Conservation (phyloP, 2,797 vertebrate species). For the Tinamus major region DNA sequence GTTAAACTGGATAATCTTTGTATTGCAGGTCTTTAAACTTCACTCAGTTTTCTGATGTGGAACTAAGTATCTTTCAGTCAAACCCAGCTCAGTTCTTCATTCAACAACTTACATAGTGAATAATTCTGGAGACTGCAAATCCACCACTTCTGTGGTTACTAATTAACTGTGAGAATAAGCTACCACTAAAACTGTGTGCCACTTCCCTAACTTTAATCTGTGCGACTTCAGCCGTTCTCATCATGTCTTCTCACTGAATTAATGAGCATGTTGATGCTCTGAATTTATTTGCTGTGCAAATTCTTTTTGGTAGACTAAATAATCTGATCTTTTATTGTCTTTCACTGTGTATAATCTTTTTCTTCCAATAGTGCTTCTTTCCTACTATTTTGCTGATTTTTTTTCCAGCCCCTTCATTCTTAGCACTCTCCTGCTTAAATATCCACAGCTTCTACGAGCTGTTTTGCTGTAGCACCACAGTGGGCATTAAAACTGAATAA, state of each 20-base stretch:
- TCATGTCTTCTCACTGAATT: neutral
- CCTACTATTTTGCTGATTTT: neutral
- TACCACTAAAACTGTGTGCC: neutral
- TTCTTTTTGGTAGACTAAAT: neutral
- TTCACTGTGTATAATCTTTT: neutral
- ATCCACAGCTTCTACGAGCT: neutral
- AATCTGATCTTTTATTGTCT: neutral
- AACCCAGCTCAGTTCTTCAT: neutral
- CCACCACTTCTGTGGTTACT: neutral
- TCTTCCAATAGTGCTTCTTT: neutral
- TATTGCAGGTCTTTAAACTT: neutral
- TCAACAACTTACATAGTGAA: neutral
- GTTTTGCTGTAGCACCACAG: neutral
- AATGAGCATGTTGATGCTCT: neutral
- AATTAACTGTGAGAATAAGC: neutral
- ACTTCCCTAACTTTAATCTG: neutral
- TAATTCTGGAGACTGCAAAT: neutral
- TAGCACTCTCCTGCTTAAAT: accelerated
- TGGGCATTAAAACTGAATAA: neutral
- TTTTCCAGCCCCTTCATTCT: neutral
- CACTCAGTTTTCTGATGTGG: neutral
- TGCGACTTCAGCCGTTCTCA: neutral
- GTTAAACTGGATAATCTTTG: neutral
- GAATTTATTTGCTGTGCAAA: neutral
- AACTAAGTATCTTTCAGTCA: neutral